phyloP scores from a whole-genome alignment of 1,140 invertebrate species.

The Dinothrombium tinctorium region DNA sequence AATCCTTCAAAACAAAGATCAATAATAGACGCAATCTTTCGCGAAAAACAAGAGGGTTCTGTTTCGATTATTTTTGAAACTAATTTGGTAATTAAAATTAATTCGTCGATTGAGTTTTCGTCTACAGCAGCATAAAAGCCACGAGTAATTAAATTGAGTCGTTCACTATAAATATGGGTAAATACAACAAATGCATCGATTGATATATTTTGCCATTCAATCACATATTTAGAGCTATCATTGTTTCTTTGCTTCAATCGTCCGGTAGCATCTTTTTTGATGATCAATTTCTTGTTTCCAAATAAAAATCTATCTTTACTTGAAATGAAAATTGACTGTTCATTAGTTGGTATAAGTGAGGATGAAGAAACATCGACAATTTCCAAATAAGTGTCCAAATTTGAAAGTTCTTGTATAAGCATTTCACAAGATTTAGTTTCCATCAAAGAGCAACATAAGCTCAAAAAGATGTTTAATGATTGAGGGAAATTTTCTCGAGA shows the following conservation, averaged over 20 bases:
- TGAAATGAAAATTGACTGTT: not conserved
- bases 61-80: not conserved
- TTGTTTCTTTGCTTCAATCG: not conserved
- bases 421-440: too few relatives aligned
- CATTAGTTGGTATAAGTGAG: not conserved
- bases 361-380: not conserved
- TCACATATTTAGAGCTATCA: not conserved
- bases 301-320: not conserved
- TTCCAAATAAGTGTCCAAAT: constrained; percentile 4
- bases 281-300: not conserved
- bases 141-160: not conserved
- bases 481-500: too few relatives aligned
- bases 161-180: not conserved
- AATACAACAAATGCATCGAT: constrained; percentile 1
- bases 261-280: constrained; percentile 1
- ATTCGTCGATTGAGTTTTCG: not conserved
- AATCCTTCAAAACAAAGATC: too few relatives aligned
- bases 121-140: not conserved
- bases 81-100: too few relatives aligned
- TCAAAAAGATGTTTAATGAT: too few relatives aligned
- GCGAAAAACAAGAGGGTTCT: not conserved
- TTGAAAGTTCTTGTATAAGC: too few relatives aligned
- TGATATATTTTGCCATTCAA: constrained; percentile 5
- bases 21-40: too few relatives aligned
- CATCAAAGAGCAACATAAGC: too few relatives aligned